These are phyloP conservation scores for Mycogona germanica DNA, from an alignment of 2,888 invertebrate species.

Conservation along the genomic window DNA sequence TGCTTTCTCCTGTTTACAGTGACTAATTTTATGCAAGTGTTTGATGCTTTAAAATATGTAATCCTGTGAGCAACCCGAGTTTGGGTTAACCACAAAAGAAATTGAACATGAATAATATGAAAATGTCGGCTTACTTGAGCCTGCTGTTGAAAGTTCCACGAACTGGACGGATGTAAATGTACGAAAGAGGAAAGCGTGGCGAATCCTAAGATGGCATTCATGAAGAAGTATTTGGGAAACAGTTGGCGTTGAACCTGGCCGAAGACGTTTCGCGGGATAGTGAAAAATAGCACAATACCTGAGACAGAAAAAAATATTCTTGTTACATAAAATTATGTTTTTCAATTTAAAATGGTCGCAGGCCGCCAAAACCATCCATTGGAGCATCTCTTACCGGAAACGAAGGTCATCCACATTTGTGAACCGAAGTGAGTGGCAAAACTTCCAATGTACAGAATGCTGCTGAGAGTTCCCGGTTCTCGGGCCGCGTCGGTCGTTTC, in stretches of 20 bases:
- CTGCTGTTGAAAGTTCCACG: conserved; percentile 25
- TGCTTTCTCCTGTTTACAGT: no score
- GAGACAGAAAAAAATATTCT: conserved; percentile 27
- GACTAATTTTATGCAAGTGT: no score
- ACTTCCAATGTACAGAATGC: conserved; percentile 55
- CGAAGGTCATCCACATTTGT: conserved; percentile 87
- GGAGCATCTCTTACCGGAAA: conserved; percentile 50
- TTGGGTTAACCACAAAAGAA: no score
- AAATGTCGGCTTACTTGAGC: conserved; percentile 27
- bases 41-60: no score
- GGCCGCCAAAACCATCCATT: no score
- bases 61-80: no score
- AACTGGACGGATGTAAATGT: conserved; percentile 43
- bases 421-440: conserved; percentile 73
- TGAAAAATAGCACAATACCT: conserved; percentile 77
- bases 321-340: neutral
- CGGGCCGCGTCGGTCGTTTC: conserved; percentile 10
- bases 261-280: conserved; percentile 71
- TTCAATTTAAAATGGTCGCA: no score
- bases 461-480: conserved; percentile 23
- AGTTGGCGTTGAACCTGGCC: conserved; percentile 74
- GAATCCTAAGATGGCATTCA: conserved; percentile 61
- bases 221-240: conserved; percentile 73
- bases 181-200: conserved; percentile 57
- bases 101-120: neutral